Conservation (phyloP, 2,113 vertebrate genomes). For the Pteronura brasiliensis region DNA sequence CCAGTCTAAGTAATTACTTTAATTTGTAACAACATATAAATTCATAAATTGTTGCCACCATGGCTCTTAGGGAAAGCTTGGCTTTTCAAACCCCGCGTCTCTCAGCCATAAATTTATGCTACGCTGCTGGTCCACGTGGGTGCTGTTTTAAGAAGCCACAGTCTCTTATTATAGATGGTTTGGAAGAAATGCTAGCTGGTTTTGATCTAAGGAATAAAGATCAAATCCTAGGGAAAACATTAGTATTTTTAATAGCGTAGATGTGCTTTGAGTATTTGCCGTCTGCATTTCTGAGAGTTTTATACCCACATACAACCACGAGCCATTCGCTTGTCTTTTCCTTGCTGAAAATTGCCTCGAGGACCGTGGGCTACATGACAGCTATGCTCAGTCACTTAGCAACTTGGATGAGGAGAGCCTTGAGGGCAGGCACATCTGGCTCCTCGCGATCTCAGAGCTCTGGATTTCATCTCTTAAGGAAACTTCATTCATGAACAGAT, state of each 20-base stretch:
- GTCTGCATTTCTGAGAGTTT: not conserved
- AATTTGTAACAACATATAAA: constrained; percentile 66
- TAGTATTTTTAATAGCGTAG: not conserved
- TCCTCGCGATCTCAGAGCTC: not conserved
- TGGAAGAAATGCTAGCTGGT: constrained; percentile 6
- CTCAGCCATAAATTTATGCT: constrained; percentile 32
- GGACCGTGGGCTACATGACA: not conserved
- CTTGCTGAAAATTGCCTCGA: not conserved
- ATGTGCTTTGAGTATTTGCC: not conserved
- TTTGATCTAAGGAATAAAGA: constrained; percentile 39
- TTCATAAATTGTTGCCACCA: constrained; percentile 34
- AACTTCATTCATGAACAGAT: not conserved
- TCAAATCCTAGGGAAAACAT: not conserved
- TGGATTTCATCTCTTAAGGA: not conserved
- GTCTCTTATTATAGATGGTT: constrained; percentile 4
- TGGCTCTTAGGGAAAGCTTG: constrained; percentile 27
- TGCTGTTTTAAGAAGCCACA: constrained; percentile 19
- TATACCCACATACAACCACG: not conserved
- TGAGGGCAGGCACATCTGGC: not conserved
- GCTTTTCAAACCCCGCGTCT: constrained; percentile 24
- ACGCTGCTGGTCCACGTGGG: not conserved
- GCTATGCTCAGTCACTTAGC: not conserved
- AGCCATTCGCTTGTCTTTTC: not conserved
- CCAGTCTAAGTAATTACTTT: constrained; percentile 61
- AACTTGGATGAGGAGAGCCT: not conserved